phyloP scores from a whole-genome alignment of 2,888 invertebrate genomes.

The Orthosia cruda region DNA sequence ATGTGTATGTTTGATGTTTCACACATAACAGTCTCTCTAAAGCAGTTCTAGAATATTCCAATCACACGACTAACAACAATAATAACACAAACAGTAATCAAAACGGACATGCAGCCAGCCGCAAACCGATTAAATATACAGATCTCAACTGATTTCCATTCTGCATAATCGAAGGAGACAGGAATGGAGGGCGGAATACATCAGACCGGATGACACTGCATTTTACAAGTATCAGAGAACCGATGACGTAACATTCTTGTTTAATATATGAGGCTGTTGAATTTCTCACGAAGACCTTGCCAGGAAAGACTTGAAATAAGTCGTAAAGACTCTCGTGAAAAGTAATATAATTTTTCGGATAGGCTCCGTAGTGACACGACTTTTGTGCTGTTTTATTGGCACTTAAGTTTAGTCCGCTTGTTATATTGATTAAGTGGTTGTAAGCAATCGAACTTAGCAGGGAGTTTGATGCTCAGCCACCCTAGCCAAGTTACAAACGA shows the following conservation, averaged over 20 bases:
- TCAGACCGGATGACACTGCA: constrained; percentile 59
- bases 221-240: constrained; percentile 47
- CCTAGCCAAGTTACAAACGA: too few species aligned
- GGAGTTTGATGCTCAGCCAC: neutral
- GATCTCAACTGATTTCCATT: constrained; percentile 61
- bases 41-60: neutral
- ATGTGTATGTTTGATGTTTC: neutral
- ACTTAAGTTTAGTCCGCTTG: constrained; percentile 21
- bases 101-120: constrained; percentile 34
- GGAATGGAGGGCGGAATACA: constrained; percentile 54
- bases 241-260: constrained; percentile 43
- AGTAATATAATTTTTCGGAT: constrained; percentile 48
- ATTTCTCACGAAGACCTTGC: constrained; percentile 39
- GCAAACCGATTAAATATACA: constrained; percentile 58
- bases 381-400: constrained; percentile 36
- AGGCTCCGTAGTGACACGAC: constrained; percentile 17
- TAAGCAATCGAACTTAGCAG: neutral
- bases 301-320: constrained; percentile 32
- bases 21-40: neutral
- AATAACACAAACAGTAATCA: constrained; percentile 35
- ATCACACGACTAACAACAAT: neutral
- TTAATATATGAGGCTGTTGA: constrained; percentile 62
- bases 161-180: constrained; percentile 58
- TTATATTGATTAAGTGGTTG: constrained; percentile 19
- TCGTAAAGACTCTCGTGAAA: constrained; percentile 48